Evolutionary conservation across 2,797 vertebrate genomes (phyloP), one percentile per base, ranked within the genome.

Genomic region (Hephaestus fuliginosus): DNA sequence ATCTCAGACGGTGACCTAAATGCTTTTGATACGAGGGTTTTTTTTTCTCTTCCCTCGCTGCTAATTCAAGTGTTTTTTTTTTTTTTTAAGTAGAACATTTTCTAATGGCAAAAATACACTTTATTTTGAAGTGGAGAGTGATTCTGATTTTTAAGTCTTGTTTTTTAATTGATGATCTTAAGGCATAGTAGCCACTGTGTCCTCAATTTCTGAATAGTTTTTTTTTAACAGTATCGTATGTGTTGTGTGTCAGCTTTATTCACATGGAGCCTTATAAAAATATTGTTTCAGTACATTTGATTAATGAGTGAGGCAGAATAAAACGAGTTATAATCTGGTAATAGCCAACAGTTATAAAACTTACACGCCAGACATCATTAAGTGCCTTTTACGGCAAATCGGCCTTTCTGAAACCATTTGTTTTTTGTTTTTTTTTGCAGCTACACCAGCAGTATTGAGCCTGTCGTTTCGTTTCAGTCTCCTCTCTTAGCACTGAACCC

Each of bases 1-100:
- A 94, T 96, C 93, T 96, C 91, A 86, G 92, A 94, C 70, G 91
- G 93, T 95, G 94, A 94, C 88, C 91, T 92, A 89, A 94, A 91
- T 93, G 92, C 92, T 92, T 90, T 93, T 92, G 55, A 78, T 83
- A 52, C 49, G 71, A 86, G 30, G 30, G 33, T 11, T 57, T 36
- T 28, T 56, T n/a, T 70, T 65, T 64, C 18, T 53, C 10, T 13
- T 28, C 55, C 67, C 67, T 92, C 48, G 71, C 55, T 81, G 77
- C 78, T 75, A 83, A 78, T 78, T 78, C 53, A 43, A 17, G 61
- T 86, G 30, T 33, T 33, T 33, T 33, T 25, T 25, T 25, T 25
- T 36, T 78, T 80, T 57, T 74, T 49, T 55, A 39, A 56, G 58
- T 72, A 36, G 68, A 49, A 70, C 30, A 51, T 65, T 77, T 82